Conservation (phyloP, 2,797 vertebrate genomes). For the Etheostoma perlongum region DNA sequence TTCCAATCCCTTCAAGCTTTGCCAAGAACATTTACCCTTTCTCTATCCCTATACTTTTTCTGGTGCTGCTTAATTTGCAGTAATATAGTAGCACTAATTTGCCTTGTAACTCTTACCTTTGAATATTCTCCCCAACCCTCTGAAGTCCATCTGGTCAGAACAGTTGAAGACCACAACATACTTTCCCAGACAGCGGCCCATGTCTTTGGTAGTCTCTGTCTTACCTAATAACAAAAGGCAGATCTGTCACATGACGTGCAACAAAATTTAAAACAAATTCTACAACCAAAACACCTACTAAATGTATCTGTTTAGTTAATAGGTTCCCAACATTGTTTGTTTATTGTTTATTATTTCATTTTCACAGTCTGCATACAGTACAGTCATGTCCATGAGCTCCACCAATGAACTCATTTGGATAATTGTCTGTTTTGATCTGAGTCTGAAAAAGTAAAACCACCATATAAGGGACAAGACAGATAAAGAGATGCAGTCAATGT, state of each 20-base stretch:
- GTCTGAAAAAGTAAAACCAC: background rate
- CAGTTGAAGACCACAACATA: constrained; percentile 99
- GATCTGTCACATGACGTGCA: background rate
- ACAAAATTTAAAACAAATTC: background rate
- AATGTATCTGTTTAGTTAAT: background rate
- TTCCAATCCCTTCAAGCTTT: background rate
- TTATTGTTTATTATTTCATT: background rate
- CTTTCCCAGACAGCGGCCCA: constrained; percentile 97
- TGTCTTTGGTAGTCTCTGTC: constrained; percentile 98
- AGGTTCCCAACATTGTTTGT: background rate
- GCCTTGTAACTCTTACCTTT: constrained; percentile 87
- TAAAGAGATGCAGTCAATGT: background rate
- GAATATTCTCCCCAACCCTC: constrained; percentile 96
- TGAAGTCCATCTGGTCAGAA: constrained; percentile 99
- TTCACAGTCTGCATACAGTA: background rate
- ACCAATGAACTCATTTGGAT: background rate
- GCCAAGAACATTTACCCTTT: background rate
- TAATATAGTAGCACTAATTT: background rate
- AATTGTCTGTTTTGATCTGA: background rate
- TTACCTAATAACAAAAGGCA: constrained; percentile 83
- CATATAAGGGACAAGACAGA: background rate
- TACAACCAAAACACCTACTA: background rate
- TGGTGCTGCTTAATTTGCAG: background rate
- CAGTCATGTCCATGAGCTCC: no score
- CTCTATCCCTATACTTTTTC: background rate